Evolutionary conservation across 1,140 invertebrate genomes (phyloP).

Genomic region (Leptinotarsa lineolata): DNA sequence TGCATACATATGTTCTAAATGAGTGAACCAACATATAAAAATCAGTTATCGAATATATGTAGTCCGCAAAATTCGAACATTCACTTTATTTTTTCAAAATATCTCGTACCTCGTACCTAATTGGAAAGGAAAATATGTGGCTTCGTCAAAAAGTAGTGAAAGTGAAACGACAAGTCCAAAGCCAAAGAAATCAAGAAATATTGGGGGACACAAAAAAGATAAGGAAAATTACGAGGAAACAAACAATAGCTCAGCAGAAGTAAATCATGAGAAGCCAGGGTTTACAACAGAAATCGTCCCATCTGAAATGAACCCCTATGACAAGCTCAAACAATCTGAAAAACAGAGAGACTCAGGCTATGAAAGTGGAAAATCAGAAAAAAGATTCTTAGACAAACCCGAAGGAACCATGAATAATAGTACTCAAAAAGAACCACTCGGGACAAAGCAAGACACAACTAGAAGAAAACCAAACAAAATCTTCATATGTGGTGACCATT

Average conservation of each 20-base stretch:
- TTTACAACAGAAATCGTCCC: conserved; percentile 7
- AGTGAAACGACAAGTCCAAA: neutral
- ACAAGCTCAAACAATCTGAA: conserved; percentile 10
- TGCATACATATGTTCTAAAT: no score
- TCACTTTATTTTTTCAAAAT: no score
- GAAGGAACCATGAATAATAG: neutral
- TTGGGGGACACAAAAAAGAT: conserved; percentile 2
- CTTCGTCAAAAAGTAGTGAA: neutral
- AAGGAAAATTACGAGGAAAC: neutral
- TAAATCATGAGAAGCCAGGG: neutral
- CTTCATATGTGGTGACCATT: neutral
- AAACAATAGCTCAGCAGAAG: conserved; percentile 12
- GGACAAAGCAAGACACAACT: neutral
- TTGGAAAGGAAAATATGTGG: conserved; percentile 6
- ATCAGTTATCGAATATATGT: no score
- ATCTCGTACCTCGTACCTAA: no score
- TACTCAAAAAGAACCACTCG: neutral
- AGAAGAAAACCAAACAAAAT: neutral
- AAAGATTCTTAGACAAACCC: neutral
- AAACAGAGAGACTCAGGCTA: neutral
- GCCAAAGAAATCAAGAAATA: neutral
- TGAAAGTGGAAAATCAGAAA: neutral
- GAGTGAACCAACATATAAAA: no score
- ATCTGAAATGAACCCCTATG: neutral
- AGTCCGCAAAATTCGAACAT: no score